phyloP scores from a whole-genome alignment of 64 coral and sea anemone species.

The Astreopora myriophthalma region DNA sequence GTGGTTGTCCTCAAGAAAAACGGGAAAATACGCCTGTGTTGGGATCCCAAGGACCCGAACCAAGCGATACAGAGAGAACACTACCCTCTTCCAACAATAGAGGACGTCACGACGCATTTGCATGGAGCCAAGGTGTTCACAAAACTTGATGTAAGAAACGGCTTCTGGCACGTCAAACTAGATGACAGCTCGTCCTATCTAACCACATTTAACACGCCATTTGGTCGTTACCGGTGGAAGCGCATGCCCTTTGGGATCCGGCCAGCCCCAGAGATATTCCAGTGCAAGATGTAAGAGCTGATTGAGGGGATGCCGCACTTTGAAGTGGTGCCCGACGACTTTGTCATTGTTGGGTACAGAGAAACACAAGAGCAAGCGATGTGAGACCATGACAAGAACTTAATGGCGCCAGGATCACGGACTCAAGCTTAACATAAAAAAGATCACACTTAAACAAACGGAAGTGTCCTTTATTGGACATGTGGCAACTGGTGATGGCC shows the following conservation, averaged over 20 bases:
- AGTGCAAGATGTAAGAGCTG: not conserved
- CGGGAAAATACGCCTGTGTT: not conserved
- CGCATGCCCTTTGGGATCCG: slow-evolving; percentile 1
- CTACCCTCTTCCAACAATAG: slow-evolving; percentile 46
- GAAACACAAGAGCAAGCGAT: too few species aligned
- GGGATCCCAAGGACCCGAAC: slow-evolving; percentile 16
- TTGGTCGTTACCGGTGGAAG: slow-evolving; percentile 12
- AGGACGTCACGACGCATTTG: not conserved
- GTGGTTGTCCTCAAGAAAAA: slow-evolving; percentile 21
- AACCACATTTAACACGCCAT: slow-evolving; percentile 10
- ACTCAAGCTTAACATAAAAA: too few species aligned
- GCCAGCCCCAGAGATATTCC: slow-evolving; percentile 17
- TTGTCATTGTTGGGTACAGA: not conserved
- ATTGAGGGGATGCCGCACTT: not conserved
- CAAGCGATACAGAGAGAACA: slow-evolving; percentile 16
- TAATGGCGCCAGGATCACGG: too few species aligned
- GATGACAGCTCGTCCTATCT: slow-evolving; percentile 17
- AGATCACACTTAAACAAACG: too few species aligned
- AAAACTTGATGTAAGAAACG: slow-evolving; percentile 20
- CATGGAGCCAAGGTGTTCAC: slow-evolving; percentile 23
- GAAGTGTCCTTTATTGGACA: too few species aligned
- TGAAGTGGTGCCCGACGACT: slow-evolving; percentile 4
- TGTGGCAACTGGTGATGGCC: too few species aligned
- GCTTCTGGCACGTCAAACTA: slow-evolving; percentile 3
- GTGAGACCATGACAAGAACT: too few species aligned